Base-by-base conservation (phyloP, 2,797 vertebrate species). In the Selene dorsalis region DNA sequence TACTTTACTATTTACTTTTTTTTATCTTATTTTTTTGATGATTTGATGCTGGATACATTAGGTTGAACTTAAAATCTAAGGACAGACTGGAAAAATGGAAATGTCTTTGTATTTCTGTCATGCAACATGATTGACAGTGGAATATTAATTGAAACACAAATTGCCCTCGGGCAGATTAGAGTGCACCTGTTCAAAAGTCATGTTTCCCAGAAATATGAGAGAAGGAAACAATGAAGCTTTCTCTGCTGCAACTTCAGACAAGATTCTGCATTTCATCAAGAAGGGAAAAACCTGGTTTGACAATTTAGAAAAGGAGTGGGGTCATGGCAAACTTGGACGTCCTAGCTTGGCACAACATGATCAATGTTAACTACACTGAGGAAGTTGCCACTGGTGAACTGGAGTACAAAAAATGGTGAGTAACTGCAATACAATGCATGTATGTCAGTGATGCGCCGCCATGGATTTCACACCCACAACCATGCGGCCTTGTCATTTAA, bases 341-440 rank as follows among this genome's bases (percentile, higher is more conserved):
- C 20, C 67, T 77, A 69, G 83, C 79, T 79, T 67, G 62, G 81
- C 30, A 30, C 60, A 79, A 69, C 71, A 69, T 50, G 84, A 80
- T 55, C 59, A 53, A 76, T 52, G 47, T 56, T 70, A 20, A 48
- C 14, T 64, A 26, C 12, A 26, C 24, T 0, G 47, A 41, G 39
- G 60, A 73, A 58, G 69, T 77, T 56, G 62, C 18, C 81, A 60
- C 72, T 30, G 32, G 53, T 59, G n/a, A 79, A 73, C n/a, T 39
- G 75, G 69, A 77, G 75, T 24, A 22, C 38, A 57, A 58, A 61
- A 41, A 56, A 28, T 67, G 75, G 80, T 87, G 80, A 90, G 83
- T 87, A 60, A 79, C 65, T 64, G 56, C 1, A 35, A 38, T 47
- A 11, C 47, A 53, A 41, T 55, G n/a, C 13, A 20, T 67, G 30